These are phyloP conservation scores for Sterrhoptilus dennistouni DNA, from an alignment of 2,113 vertebrate genomes.

Conservation along the genomic window DNA sequence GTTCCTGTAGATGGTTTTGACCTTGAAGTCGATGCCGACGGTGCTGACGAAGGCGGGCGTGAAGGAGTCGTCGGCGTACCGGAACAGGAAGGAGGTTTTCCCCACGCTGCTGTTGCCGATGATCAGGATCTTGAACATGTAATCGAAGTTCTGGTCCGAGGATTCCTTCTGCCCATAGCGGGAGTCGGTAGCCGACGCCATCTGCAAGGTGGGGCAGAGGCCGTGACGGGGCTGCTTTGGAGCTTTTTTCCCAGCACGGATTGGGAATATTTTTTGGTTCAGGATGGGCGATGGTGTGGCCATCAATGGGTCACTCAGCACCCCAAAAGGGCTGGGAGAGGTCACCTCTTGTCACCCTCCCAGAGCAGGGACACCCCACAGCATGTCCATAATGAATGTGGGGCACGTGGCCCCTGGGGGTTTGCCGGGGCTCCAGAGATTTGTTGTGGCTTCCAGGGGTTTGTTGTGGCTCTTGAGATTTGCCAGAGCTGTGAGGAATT, in stretches of 20 bases:
- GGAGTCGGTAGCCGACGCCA: slow-evolving; percentile 92
- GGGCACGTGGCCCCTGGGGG: background rate
- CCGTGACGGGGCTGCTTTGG: rapidly evolving
- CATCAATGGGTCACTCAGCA: background rate
- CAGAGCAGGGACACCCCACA: background rate
- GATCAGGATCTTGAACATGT: slow-evolving; percentile 92
- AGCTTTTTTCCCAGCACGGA: rapidly evolving
- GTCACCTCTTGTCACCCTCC: background rate
- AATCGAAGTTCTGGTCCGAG: slow-evolving; percentile 87
- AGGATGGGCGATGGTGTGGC: rapidly evolving
- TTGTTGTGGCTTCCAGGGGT: rapidly evolving
- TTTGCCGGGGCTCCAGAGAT: background rate
- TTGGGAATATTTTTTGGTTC: rapidly evolving
- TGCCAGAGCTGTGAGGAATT: too few relatives aligned
- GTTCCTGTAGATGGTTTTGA: slow-evolving; percentile 88
- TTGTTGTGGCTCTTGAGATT: background rate
- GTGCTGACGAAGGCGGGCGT: slow-evolving; percentile 89
- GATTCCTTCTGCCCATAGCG: slow-evolving; percentile 90
- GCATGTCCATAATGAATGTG: rapidly evolving
- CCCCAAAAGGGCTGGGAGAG: rapidly evolving
- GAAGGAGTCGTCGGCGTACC: slow-evolving; percentile 88
- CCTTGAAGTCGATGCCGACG: slow-evolving; percentile 90
- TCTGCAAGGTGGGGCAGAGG: slow-evolving; percentile 68
- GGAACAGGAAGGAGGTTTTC: slow-evolving; percentile 90
- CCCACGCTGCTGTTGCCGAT: slow-evolving; percentile 90